Base-by-base conservation (phyloP, 2,888 invertebrate species). In the Epirrita christyi region DNA sequence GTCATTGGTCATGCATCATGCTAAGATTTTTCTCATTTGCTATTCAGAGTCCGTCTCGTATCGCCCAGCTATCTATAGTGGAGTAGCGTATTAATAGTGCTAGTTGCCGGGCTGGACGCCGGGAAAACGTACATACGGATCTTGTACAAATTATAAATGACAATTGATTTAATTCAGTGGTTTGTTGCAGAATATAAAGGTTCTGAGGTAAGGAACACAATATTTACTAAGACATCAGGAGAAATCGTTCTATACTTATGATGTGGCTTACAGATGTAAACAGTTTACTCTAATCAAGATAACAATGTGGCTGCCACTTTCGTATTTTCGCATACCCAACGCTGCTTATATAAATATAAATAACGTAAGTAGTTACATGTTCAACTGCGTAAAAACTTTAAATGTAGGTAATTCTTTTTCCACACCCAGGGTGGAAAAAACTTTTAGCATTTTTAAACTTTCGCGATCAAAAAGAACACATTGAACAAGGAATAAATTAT, bases 11-110 rank as follows among this genome's bases (percentile, higher is more conserved):
- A 73, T 69, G 67, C 68, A 70, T 74, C 72, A 73, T 69, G 67
- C 68, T 68, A 78, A 77, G 80, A 85, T 86, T 85, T 86, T 82
- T 80, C 84, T 86, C 87, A 86, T 86, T 87, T 86, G 84, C 73
- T 73, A 85, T 84, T 83, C 84, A 81, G 82, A 76, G 21, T 76
- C 70, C 73, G 78, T 70, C 76, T 74, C 77, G 82, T 71, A 72
- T 70, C 77, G 79, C 71, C 68, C 76, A 78, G 76, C 81, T 83
- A 82, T 83, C 81, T 79, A 80, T 78, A 81, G 77, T 80, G 71
- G 75, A 82, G 77, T 80, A 72, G 75, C 72, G 70, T 82, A 84
- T 84, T 76, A 85, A 83, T 85, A 84, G 85, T 84, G 76, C 68
- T 63, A 63, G 70, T 76, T 70, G 66, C 66, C 73, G 68, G 74